Percentiles rank a stretch among this genome's conserved stretches.
These are phyloP conservation scores for Neoaliturus tenellus DNA, from an alignment of 2,888 invertebrate species.

Conservation along the genomic window DNA sequence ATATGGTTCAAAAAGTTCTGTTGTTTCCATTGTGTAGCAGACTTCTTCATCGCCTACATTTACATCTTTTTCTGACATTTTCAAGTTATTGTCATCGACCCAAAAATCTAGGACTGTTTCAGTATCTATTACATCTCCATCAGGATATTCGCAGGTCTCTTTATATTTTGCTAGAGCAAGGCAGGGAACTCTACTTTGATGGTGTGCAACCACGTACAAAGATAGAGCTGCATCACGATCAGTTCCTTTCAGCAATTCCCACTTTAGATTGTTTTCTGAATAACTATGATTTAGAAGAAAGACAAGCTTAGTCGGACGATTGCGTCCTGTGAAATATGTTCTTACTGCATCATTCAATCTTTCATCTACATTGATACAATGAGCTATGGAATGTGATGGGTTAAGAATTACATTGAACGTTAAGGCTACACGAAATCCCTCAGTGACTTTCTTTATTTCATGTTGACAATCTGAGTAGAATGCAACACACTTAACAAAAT, in stretches of 20 bases:
- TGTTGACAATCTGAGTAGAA: slow-evolving; percentile 21
- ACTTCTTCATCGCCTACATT: background rate
- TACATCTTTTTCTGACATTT: background rate
- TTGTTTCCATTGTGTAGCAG: background rate
- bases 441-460: background rate
- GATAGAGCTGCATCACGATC: background rate
- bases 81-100: background rate
- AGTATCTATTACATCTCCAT: background rate
- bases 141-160: background rate
- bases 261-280: background rate
- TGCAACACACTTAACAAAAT: slow-evolving; percentile 1
- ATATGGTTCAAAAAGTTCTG: slow-evolving; percentile 2
- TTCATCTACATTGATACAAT: background rate
- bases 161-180: background rate
- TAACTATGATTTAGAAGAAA: slow-evolving; percentile 11
- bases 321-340: background rate
- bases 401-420: background rate
- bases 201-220: background rate
- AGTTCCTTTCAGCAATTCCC: slow-evolving; percentile 1
- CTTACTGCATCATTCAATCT: background rate
- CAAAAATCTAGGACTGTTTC: background rate
- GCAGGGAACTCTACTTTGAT: slow-evolving; percentile 3
- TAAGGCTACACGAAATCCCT: background rate
- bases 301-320: background rate
- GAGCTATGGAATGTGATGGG: background rate